phyloP scores from a whole-genome alignment of 2,888 invertebrate species.

The Ophion costatus region DNA sequence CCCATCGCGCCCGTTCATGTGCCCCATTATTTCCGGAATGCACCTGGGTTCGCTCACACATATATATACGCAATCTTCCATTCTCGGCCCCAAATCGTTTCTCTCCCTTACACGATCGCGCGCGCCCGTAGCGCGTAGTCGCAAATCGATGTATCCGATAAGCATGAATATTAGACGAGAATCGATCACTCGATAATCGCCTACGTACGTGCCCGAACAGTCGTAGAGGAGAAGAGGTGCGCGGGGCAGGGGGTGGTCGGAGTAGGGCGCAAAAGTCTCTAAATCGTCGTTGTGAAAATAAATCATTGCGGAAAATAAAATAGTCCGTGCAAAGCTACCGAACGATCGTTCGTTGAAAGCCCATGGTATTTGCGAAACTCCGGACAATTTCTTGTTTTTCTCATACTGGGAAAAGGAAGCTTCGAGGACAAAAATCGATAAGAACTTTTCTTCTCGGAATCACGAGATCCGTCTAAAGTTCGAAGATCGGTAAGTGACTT shows the following conservation, averaged over 20 bases:
- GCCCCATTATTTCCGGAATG: slow-evolving; percentile 52
- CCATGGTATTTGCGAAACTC: too few species aligned
- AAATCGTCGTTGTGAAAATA: too few species aligned
- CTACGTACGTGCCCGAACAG: slow-evolving; percentile 5
- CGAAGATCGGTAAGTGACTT: not conserved
- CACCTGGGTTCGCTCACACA: slow-evolving; percentile 37
- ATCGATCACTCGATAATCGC: slow-evolving; percentile 39
- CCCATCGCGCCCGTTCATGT: slow-evolving; percentile 17
- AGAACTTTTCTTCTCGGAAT: too few species aligned
- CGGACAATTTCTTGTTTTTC: too few species aligned
- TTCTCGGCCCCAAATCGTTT: slow-evolving; percentile 38
- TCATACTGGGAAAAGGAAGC: too few species aligned
- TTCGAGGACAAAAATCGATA: too few species aligned
- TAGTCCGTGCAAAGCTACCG: not conserved
- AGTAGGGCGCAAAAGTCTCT: too few species aligned
- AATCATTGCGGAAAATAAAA: not conserved
- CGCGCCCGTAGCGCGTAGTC: not conserved
- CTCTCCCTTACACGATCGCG: not conserved
- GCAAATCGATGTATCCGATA: slow-evolving; percentile 14
- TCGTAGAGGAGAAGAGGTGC: too few species aligned
- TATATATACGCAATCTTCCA: slow-evolving; percentile 15
- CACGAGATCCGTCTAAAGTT: not conserved
- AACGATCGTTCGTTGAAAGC: too few species aligned
- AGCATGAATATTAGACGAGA: slow-evolving; percentile 12
- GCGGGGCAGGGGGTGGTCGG: too few species aligned